Evolutionary conservation across 2,888 invertebrate species (phyloP), one percentile per base, ranked within the genome.

Genomic region (Pasiphila rectangulata): DNA sequence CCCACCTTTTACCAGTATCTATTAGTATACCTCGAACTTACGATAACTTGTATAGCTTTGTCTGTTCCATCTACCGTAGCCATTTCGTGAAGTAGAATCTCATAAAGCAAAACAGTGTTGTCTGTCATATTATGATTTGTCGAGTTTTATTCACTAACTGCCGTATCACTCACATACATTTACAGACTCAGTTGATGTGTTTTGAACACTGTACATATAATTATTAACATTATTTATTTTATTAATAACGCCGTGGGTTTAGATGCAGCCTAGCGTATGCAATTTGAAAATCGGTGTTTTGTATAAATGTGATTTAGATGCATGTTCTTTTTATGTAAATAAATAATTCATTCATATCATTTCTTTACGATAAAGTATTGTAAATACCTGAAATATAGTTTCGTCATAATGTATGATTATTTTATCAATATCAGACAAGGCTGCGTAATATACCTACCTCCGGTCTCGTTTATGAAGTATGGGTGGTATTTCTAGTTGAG

Each of bases 41-140:
- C 59, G 57, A 53, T 57, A 50, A 57, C 52, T 59, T 52, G 56
- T 60, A 56, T 51, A 67, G 54, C 61, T 63, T 66, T 65, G 79
- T 83, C 81, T 79, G 65, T 79, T 83, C 83, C 82, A 85, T 85
- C 83, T 81, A 72, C 65, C 65, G 48, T 64, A 63, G 42, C 48
- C 51, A 63, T 72, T 66, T 67, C 70, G 65, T 69, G 59, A 64
- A 52, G 67, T 68, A 70, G 77, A 78, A 78, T 77, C 75, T 80
- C 77, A 72, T 56, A 54, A 55, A 57, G 58, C 39, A 40, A 50
- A 21, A 9, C 7, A 7, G 10, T 16, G 30, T 16, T 30, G n/a
- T 16, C 4, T 16, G 1, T 30, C 32, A 30, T 9, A 10, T 12
- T 27, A 13, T n/a, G n/a, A n/a, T n/a, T n/a, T n/a, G n/a, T n/a